phyloP scores from a whole-genome alignment of 2,797 vertebrate genomes.

The Aldrovandia affinis region DNA sequence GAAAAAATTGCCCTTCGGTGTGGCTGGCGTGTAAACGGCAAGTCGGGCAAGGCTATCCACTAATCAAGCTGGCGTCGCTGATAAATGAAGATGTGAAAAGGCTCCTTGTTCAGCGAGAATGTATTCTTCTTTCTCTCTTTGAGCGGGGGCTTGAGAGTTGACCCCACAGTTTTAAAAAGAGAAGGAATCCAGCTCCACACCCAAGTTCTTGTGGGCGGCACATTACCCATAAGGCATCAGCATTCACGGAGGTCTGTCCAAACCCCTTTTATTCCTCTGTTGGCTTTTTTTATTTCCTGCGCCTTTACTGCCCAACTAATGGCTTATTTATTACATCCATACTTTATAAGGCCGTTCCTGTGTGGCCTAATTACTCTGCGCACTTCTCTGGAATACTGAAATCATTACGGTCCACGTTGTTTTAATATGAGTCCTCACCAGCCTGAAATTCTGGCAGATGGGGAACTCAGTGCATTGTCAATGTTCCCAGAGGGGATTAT shows the following conservation, averaged over 20 bases:
- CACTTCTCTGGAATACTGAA: constrained; percentile 75
- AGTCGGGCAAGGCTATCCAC: background rate
- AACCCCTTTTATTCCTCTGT: constrained; percentile 60
- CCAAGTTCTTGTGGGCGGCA: constrained; percentile 44
- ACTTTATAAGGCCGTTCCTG: constrained; percentile 77
- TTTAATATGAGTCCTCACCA: constrained; percentile 80
- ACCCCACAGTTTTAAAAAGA: constrained; percentile 25
- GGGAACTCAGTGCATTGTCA: constrained; percentile 56
- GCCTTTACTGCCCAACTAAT: constrained; percentile 77
- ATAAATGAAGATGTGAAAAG: background rate
- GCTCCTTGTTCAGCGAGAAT: constrained; percentile 10
- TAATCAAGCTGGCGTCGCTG: background rate
- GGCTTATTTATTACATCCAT: constrained; percentile 82
- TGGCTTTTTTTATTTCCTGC: constrained; percentile 63
- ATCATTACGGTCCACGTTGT: constrained; percentile 81
- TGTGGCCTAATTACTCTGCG: constrained; percentile 81
- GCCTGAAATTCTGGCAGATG: constrained; percentile 58
- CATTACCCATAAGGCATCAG: constrained; percentile 52
- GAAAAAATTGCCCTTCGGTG: background rate
- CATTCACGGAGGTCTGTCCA: constrained; percentile 62
- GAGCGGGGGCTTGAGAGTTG: constrained; percentile 34
- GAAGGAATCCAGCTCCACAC: constrained; percentile 49
- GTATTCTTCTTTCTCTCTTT: background rate
- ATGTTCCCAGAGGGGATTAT: constrained; percentile 63
- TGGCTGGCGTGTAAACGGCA: background rate